Evolutionary conservation across 1,140 invertebrate species (phyloP).

Genomic region (Neuroterus valhalla): DNA sequence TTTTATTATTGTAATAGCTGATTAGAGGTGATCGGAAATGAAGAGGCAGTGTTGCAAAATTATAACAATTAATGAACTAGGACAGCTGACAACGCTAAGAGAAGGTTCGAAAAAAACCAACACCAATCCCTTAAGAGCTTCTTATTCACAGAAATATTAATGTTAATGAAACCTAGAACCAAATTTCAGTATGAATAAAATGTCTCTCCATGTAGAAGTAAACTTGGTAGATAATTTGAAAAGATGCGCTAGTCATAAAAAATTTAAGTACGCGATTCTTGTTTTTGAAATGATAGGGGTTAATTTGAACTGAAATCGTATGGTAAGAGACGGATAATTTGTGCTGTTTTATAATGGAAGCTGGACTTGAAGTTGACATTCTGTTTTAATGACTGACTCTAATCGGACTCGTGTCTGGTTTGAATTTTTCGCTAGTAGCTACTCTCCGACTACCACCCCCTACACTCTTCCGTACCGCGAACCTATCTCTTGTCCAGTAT

Average conservation of each 20-base stretch:
- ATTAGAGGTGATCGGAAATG: too few relatives aligned
- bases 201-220: too few relatives aligned
- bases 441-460: constrained; percentile 51
- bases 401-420: constrained; percentile 52
- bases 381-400: constrained; percentile 26
- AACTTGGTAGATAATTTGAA: too few relatives aligned
- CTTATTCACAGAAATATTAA: too few relatives aligned
- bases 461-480: constrained; percentile 48
- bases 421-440: constrained; percentile 66
- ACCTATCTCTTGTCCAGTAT: constrained; percentile 66
- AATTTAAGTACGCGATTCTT: not conserved
- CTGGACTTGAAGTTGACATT: constrained; percentile 16
- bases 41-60: too few relatives aligned
- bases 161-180: too few relatives aligned
- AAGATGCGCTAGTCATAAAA: not conserved
- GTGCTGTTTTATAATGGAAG: constrained; percentile 2
- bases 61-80: too few relatives aligned
- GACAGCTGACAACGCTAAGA: too few relatives aligned
- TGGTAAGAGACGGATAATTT: not conserved
- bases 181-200: too few relatives aligned
- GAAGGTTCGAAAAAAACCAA: too few relatives aligned
- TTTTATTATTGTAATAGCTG: too few relatives aligned
- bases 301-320: constrained; percentile 28
- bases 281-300: not conserved
- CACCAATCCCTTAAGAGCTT: too few relatives aligned